These are phyloP conservation scores for Noctuana brunneofusca DNA, from an alignment of 2,888 invertebrate genomes.

Conservation along the genomic window DNA sequence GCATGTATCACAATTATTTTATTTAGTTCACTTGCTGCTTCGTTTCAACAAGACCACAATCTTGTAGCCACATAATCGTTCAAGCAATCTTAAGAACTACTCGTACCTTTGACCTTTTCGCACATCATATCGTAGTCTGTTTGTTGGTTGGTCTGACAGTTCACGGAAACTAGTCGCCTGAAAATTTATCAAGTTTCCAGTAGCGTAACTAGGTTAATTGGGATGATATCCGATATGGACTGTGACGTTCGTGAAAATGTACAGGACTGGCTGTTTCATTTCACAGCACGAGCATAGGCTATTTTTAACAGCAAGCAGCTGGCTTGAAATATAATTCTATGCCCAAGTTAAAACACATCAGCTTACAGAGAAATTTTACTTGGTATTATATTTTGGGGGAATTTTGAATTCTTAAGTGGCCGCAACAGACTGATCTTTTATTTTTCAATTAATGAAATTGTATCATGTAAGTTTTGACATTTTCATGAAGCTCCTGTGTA, in stretches of 20 bases:
- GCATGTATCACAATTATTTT: neutral
- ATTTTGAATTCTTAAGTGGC: too few relatives aligned
- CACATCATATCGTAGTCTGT: constrained; percentile 5
- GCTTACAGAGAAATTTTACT: too few relatives aligned
- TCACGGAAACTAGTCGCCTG: constrained; percentile 2
- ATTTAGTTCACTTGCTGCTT: neutral
- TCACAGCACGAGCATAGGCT: neutral
- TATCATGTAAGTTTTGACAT: too few relatives aligned
- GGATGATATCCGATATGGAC: constrained; percentile 18
- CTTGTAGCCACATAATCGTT: neutral
- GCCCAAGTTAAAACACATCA: too few relatives aligned
- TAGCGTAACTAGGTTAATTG: constrained; percentile 19
- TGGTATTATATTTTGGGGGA: too few relatives aligned
- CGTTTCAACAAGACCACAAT: neutral
- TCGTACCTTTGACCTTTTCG: constrained; percentile 6
- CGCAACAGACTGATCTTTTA: too few relatives aligned
- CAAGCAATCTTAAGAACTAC: neutral
- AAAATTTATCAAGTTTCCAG: constrained; percentile 28
- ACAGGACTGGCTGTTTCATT: neutral
- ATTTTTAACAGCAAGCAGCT: too few relatives aligned
- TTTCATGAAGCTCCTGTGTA: too few relatives aligned
- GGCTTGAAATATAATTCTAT: too few relatives aligned
- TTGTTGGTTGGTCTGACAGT: neutral
- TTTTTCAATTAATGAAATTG: too few relatives aligned
- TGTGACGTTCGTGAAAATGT: neutral